phyloP scores from a whole-genome alignment of 2,113 vertebrate genomes.

The Opisthocomus hoazin region DNA sequence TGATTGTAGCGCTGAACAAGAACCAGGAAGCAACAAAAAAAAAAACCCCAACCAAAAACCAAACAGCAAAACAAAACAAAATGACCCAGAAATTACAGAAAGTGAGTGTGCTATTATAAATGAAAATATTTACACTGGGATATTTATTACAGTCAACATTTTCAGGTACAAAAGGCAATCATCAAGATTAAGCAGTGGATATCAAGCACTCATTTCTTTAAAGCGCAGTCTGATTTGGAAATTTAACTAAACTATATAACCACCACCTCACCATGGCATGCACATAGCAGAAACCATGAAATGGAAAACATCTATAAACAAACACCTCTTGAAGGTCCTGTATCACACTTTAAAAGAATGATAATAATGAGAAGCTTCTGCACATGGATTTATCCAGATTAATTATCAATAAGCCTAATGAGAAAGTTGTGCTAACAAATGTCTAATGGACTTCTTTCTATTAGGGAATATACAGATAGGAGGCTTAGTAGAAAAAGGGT shows the following conservation, averaged over 20 bases:
- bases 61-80: not conserved
- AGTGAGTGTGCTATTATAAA: not conserved
- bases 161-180: not conserved
- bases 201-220: not conserved
- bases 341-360: not conserved
- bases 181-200: not conserved
- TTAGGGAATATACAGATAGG: not conserved
- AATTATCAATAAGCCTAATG: not conserved
- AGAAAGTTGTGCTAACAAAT: not conserved
- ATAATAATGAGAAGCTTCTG: not conserved
- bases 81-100: not conserved
- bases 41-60: accelerated
- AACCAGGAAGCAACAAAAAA: not conserved
- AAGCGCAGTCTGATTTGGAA: not conserved
- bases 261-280: not conserved
- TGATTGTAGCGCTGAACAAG: not conserved
- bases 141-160: not conserved
- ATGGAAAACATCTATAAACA: not conserved
- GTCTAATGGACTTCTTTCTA: not conserved
- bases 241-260: not conserved
- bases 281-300: not conserved
- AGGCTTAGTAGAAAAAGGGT: not conserved
- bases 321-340: not conserved
- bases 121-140: not conserved
- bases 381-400: not conserved